Percentiles rank a stretch among this genome's conserved stretches.
Evolutionary conservation across 2,888 invertebrate species (phyloP).

Genomic region (Xestobium rufovillosum): DNA sequence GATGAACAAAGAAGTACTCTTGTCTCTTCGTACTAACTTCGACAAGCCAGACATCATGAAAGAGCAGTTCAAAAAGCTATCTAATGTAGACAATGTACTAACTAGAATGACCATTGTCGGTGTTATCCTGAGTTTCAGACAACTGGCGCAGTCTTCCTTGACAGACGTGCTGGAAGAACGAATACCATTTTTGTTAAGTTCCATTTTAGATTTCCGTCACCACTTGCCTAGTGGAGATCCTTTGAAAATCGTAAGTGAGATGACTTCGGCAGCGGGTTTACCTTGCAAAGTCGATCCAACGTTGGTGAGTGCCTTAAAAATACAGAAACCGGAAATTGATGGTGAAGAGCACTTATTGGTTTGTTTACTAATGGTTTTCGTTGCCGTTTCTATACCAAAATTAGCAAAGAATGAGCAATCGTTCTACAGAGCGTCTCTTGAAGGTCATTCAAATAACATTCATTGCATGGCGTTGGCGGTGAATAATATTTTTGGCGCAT

Average conservation of each 20-base stretch:
- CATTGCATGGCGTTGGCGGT: slow-evolving; percentile 97
- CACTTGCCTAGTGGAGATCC: slow-evolving; percentile 87
- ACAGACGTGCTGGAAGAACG: slow-evolving; percentile 88
- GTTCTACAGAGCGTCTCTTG: slow-evolving; percentile 77
- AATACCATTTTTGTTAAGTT: slow-evolving; percentile 92
- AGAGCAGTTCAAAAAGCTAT: slow-evolving; percentile 84
- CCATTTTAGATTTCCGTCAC: slow-evolving; percentile 89
- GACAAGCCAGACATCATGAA: slow-evolving; percentile 99
- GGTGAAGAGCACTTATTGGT: slow-evolving; percentile 86
- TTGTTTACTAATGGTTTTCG: slow-evolving; percentile 96
- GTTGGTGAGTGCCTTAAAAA: slow-evolving; percentile 79
- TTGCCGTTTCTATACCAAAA: slow-evolving; percentile 94
- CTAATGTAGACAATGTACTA: slow-evolving; percentile 89
- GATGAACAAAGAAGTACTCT: slow-evolving; percentile 86
- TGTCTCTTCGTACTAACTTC: slow-evolving; percentile 88
- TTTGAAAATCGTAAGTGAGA: slow-evolving; percentile 87
- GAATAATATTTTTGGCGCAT: slow-evolving; percentile 90
- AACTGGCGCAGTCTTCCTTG: slow-evolving; percentile 88
- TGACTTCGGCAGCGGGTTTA: slow-evolving; percentile 95
- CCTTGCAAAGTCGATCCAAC: slow-evolving; percentile 93
- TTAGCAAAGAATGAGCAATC: slow-evolving; percentile 86
- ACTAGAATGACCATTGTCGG: slow-evolving; percentile 98
- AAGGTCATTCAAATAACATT: slow-evolving; percentile 97
- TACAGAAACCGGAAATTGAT: slow-evolving; percentile 80
- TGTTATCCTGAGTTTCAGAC: slow-evolving; percentile 92